phyloP scores from a whole-genome alignment of 2,113 vertebrate species.

The Apodemus speciosus region DNA sequence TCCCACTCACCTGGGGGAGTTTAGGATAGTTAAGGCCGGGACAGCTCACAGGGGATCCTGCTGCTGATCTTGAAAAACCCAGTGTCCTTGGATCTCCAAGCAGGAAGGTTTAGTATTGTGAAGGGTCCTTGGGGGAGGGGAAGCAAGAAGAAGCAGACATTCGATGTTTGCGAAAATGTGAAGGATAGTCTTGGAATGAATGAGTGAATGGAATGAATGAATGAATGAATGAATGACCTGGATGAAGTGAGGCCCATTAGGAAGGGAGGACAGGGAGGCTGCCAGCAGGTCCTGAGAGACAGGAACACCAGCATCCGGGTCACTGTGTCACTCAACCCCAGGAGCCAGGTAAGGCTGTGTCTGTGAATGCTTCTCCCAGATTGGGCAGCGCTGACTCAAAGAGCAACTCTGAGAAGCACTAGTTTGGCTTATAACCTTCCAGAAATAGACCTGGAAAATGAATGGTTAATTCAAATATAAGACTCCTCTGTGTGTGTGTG shows the following conservation, averaged over 20 bases:
- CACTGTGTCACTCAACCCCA: too few relatives aligned
- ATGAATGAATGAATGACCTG: background rate
- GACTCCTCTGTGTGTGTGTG: background rate
- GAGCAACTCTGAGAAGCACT: background rate
- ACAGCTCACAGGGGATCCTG: background rate
- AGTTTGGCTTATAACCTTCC: background rate
- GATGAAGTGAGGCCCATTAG: background rate
- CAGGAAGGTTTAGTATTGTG: background rate
- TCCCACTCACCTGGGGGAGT: background rate
- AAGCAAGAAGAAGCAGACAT: background rate
- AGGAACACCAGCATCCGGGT: background rate
- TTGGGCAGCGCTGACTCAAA: background rate
- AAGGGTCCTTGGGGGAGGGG: background rate
- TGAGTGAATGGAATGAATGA: background rate
- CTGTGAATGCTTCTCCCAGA: background rate
- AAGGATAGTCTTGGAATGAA: background rate
- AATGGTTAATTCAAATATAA: background rate
- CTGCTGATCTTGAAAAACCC: background rate
- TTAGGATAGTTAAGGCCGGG: background rate
- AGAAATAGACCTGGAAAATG: background rate
- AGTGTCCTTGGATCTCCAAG: background rate
- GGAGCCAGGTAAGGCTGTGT: too few relatives aligned
- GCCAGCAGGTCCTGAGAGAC: too few relatives aligned
- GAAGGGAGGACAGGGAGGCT: background rate
- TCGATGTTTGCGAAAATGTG: background rate